Evolutionary conservation across 2,797 vertebrate species (phyloP).

Genomic region (Syngnathus acus): DNA sequence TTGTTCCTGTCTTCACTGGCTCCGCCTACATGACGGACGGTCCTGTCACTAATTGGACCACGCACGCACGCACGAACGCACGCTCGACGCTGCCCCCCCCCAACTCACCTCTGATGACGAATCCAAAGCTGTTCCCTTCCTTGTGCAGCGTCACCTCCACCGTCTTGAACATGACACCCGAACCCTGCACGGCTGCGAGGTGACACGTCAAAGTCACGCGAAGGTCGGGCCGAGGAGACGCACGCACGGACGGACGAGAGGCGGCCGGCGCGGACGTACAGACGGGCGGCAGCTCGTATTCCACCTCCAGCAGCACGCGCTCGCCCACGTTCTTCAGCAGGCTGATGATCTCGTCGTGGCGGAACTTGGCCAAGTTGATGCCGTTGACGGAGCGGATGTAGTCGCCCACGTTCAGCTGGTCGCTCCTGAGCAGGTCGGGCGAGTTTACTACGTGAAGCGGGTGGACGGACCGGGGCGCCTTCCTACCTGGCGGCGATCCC

Average conservation of each 20-base stretch:
- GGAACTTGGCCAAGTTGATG: slow-evolving; percentile 94
- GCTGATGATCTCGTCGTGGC: slow-evolving; percentile 97
- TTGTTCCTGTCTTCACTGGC: slow-evolving; percentile 95
- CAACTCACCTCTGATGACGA: slow-evolving; percentile 87
- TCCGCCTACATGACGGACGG: slow-evolving; percentile 69
- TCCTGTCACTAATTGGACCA: neutral
- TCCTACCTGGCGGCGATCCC: slow-evolving; percentile 90
- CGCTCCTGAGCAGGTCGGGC: slow-evolving; percentile 71
- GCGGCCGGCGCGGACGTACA: slow-evolving; percentile 70
- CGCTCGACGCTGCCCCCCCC: slow-evolving; percentile 2
- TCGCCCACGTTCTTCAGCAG: slow-evolving; percentile 95
- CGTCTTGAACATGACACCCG: slow-evolving; percentile 90
- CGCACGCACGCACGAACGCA: slow-evolving; percentile 7
- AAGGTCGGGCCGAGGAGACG: neutral
- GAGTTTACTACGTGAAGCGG: too few species aligned
- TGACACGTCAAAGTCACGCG: slow-evolving; percentile 7
- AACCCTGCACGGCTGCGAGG: slow-evolving; percentile 84
- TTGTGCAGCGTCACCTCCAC: slow-evolving; percentile 96
- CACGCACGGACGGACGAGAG: too few species aligned
- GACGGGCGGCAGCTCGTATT: slow-evolving; percentile 89
- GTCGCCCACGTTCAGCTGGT: slow-evolving; percentile 93
- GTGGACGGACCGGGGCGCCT: too few species aligned
- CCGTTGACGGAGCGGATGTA: slow-evolving; percentile 96
- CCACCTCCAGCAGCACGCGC: slow-evolving; percentile 89
- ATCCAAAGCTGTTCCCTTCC: slow-evolving; percentile 96